A percentile compares a stretch with the other conserved stretches of the same genome.
Conservation (phyloP, 2,888 invertebrate species). For the Allophyes oxyacanthae region DNA sequence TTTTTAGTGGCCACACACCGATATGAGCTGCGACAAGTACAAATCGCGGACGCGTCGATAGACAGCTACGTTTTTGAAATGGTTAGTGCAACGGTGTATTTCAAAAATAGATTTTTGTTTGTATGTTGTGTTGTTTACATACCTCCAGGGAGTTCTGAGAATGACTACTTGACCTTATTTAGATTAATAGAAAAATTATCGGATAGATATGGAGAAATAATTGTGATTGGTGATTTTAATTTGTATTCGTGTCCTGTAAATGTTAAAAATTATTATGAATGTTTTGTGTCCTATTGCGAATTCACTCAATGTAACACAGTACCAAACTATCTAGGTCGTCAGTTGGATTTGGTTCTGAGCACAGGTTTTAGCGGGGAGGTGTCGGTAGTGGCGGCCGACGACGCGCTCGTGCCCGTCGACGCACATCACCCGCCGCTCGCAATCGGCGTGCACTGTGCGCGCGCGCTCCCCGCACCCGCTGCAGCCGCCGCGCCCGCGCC, state of each 20-base stretch:
- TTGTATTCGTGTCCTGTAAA: too few relatives aligned
- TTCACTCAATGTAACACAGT: background rate
- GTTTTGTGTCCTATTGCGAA: background rate
- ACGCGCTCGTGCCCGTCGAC: background rate
- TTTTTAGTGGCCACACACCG: slow-evolving; percentile 12
- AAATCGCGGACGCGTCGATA: background rate
- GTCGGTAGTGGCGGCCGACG: background rate
- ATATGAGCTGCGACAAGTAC: slow-evolving; percentile 3
- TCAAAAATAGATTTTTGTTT: background rate
- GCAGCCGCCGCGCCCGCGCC: too few relatives aligned
- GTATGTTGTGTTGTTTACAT: background rate
- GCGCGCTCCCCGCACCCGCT: too few relatives aligned
- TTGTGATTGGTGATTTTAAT: background rate
- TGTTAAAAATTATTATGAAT: too few relatives aligned
- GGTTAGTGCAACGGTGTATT: slow-evolving; percentile 1
- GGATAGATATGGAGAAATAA: background rate
- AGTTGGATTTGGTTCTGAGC: too few relatives aligned
- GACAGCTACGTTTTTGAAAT: slow-evolving; percentile 10
- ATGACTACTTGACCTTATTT: background rate
- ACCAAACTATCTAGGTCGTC: background rate
- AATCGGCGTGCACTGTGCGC: too few relatives aligned
- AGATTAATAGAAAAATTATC: background rate
- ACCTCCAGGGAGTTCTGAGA: background rate
- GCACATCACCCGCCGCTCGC: too few relatives aligned
- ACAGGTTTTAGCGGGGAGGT: background rate